Base-by-base conservation (phyloP, 2,888 invertebrate species). In the Margaritifera margaritifera region DNA sequence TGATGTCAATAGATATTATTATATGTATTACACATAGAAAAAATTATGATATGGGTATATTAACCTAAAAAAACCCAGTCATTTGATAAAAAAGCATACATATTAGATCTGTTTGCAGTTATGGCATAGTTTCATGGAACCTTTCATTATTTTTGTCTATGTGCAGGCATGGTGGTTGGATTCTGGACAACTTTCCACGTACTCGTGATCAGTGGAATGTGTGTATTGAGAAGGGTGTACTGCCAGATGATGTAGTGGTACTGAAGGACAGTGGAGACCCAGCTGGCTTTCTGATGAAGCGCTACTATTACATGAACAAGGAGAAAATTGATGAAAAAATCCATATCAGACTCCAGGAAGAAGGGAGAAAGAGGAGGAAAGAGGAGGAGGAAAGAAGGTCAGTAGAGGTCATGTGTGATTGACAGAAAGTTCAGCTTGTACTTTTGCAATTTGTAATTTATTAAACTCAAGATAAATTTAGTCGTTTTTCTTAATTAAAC, bases 151-250 rank as follows among this genome's bases (percentile, higher is more conserved):
- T 42, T 2, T 42, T 11, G n/a, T n/a, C n/a, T n/a, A n/a, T 25
- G 51, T 66, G 27, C 72, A 88, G 87, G 52, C 76, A 84, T 80
- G 90, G 90, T 55, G 88, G 88, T 24, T 90, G 89, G 89, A 87
- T 90, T 52, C 68, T 89, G 42, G 90, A 90, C 72, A 89, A 89
- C 77, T 90, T 88, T 79, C 90, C 90, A 6, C 74, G 71, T 57
- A 86, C 85, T 5, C 79, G 87, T 11, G 90, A 90, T 53, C 88
- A 88, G 71, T 89, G 89, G 89, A 85, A 80, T 56, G 81, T 82
- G 55, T 79, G 87, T 75, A 78, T 87, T 19, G 90, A 90, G 77
- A 86, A 83, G 65, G 84, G 83, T 54, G 71, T 88, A 11, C 66
- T 88, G 50, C 89, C 89, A 2, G 89, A 90, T 77, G 87, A 88